Conservation (phyloP, 2,888 invertebrate species). For the Oegoconia quadripuncta region DNA sequence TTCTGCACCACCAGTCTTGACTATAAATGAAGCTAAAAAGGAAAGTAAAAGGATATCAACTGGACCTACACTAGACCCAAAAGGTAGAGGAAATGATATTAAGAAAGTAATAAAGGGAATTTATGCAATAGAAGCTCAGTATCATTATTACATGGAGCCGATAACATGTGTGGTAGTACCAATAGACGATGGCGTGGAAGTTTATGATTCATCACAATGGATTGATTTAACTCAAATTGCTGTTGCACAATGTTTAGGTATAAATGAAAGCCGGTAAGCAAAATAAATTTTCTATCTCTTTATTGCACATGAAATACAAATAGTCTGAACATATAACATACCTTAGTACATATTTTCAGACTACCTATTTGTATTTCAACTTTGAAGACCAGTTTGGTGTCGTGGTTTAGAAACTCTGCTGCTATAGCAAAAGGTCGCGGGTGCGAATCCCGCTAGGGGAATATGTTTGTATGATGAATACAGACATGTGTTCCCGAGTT, state of each 20-base stretch:
- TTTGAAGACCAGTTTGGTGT: too few species aligned
- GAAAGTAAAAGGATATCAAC: constrained; percentile 54
- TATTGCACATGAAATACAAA: background rate
- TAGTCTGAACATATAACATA: too few species aligned
- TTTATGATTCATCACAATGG: constrained; percentile 83
- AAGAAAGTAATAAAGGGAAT: constrained; percentile 76
- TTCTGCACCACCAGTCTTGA: constrained; percentile 45
- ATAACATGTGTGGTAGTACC: constrained; percentile 83
- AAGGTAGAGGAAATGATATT: constrained; percentile 48
- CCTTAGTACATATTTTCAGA: too few species aligned
- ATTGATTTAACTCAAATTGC: constrained; percentile 80
- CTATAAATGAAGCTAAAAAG: constrained; percentile 58
- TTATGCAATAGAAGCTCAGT: constrained; percentile 81
- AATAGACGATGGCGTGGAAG: constrained; percentile 82
- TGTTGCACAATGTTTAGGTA: constrained; percentile 75
- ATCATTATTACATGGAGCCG: constrained; percentile 88
- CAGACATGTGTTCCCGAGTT: too few species aligned
- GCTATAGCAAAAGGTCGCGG: too few species aligned
- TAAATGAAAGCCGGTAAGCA: constrained; percentile 79
- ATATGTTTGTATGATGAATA: too few species aligned
- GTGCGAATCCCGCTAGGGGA: too few species aligned
- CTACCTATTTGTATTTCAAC: too few species aligned
- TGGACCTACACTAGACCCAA: constrained; percentile 42
- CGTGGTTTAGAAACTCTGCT: too few species aligned
- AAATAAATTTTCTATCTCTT: background rate